Evolutionary conservation across 2,797 vertebrate genomes (phyloP), one percentile per base, ranked within the genome.

Genomic region (Fistularia tabacaria): DNA sequence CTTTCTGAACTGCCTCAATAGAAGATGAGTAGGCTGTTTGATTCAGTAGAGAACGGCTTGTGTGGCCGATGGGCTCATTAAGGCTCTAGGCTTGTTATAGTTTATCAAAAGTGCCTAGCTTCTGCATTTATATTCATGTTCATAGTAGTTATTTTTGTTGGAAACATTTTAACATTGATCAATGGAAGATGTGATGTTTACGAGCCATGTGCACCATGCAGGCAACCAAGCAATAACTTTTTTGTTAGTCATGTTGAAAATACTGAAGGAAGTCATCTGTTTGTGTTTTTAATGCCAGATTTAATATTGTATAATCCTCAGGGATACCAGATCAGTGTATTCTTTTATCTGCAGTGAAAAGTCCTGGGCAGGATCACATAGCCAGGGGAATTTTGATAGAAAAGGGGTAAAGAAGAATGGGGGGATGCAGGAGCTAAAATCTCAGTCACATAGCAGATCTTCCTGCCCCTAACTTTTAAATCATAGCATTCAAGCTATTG

Each of bases 371-470:
- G 54, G 81, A 81, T 59, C 71, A 72, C 62, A 71, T 67, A 77
- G 66, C 66, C 52, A 71, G 50, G 58, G 74, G 66, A 70, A 82
- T 81, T 63, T 80, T 62, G 55, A 66, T 57, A 65, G 70, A 62
- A 57, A 62, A 53, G 51, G 57, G 36, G 54, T 59, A 9, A 36
- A 42, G 38, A 74, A 56, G 54, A 49, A 73, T 62, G 50, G 46
- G 70, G 69, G 53, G 73, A 76, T 70, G 54, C 71, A 73, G 51
- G 13, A 60, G 57, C 68, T 76, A 51, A 86, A 86, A 88, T 87
- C 85, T 73, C 73, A 88, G 73, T 90, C 87, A 88, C 87, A 87
- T 87, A 85, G 67, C 44, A 68, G 58, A 77, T n/a, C n/a, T n/a
- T 76, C 71, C 87, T 82, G 79, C 59, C 47, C 70, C 74, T 73